These are phyloP conservation scores for Phoxinus dragarum DNA, from an alignment of 2,797 vertebrate genomes.

Conservation along the genomic window DNA sequence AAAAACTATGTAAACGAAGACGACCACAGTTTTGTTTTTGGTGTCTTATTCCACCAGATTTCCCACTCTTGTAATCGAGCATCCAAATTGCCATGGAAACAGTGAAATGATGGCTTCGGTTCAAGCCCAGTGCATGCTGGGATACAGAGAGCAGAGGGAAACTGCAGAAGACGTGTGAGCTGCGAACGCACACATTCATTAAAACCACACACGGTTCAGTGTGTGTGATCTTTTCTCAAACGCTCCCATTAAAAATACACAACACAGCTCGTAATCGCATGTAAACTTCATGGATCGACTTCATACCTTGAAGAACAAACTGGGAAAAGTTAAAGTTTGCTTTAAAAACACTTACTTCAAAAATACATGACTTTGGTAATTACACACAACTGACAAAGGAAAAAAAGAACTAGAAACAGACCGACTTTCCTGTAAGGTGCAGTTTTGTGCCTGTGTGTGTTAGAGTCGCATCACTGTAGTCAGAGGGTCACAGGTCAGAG, in stretches of 20 bases:
- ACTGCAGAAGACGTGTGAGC: slow-evolving; percentile 26
- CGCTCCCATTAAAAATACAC: slow-evolving; percentile 50
- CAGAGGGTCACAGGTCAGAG: slow-evolving; percentile 77
- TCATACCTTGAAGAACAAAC: slow-evolving; percentile 65
- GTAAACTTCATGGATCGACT: slow-evolving; percentile 60
- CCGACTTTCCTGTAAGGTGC: slow-evolving; percentile 53
- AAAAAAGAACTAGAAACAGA: neutral
- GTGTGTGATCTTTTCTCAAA: neutral
- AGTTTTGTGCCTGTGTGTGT: slow-evolving; percentile 52
- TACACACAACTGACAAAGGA: slow-evolving; percentile 41
- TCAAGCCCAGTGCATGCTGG: slow-evolving; percentile 51
- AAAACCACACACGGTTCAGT: slow-evolving; percentile 51
- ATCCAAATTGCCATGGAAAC: slow-evolving; percentile 22
- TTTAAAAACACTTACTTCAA: slow-evolving; percentile 64
- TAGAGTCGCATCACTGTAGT: neutral
- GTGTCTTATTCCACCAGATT: slow-evolving; percentile 45
- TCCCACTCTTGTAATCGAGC: neutral
- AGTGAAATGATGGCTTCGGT: slow-evolving; percentile 45
- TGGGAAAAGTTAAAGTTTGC: slow-evolving; percentile 54
- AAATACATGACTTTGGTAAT: slow-evolving; percentile 68
- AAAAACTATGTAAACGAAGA: slow-evolving; percentile 73
- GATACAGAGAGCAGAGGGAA: slow-evolving; percentile 23
- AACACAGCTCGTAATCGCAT: slow-evolving; percentile 45
- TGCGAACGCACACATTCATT: neutral
- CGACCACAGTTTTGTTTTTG: slow-evolving; percentile 23